Evolutionary conservation across 2,797 vertebrate species (phyloP).

Genomic region (Sciaenops ocellatus): DNA sequence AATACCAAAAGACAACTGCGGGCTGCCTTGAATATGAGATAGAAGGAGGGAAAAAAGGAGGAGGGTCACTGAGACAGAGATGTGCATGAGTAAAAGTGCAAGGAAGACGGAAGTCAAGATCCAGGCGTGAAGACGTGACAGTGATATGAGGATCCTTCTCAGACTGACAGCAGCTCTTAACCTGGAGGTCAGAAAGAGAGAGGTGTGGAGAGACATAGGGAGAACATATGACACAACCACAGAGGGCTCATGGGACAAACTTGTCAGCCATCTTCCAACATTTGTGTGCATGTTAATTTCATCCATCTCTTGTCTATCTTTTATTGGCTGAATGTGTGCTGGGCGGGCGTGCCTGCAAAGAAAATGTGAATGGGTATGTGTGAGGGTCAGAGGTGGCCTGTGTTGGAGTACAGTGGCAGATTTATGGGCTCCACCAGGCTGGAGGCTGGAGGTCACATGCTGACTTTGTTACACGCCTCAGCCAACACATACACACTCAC

Average conservation of each 20-base stretch:
- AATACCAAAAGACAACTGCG: constrained; percentile 68
- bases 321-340: constrained; percentile 27
- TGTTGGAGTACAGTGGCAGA: constrained; percentile 69
- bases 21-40: constrained; percentile 55
- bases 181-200: constrained; percentile 37
- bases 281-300: constrained; percentile 34
- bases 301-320: constrained; percentile 15
- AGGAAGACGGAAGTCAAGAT: constrained; percentile 41
- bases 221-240: constrained; percentile 34
- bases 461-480: constrained; percentile 75
- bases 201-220: constrained; percentile 21
- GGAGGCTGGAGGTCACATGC: constrained; percentile 72
- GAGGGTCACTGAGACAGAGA: constrained; percentile 37
- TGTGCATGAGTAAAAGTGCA: constrained; percentile 48
- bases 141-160: constrained; percentile 58
- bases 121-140: constrained; percentile 59
- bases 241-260: constrained; percentile 23
- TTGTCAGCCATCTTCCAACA: constrained; percentile 9
- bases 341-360: constrained; percentile 9
- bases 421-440: constrained; percentile 70
- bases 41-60: constrained; percentile 45
- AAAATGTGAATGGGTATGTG: constrained; percentile 60
- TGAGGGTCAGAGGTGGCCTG: constrained; percentile 64
- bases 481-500: constrained; percentile 36
- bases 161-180: constrained; percentile 55